phyloP scores from a whole-genome alignment of 1,140 invertebrate genomes.

The Cydia strobilella region DNA sequence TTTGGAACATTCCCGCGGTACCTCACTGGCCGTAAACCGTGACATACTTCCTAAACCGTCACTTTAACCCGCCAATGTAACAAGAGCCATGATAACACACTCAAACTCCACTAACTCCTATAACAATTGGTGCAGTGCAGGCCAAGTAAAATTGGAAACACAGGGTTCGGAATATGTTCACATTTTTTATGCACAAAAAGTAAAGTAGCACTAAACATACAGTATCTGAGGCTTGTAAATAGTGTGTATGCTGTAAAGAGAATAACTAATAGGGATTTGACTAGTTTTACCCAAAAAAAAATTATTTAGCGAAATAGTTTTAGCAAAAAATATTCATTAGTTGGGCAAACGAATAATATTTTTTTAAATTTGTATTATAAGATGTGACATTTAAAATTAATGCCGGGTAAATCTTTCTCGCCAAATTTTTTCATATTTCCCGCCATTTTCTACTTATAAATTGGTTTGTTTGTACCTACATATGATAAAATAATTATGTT shows the following conservation, averaged over 20 bases:
- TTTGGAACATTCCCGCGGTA: neutral
- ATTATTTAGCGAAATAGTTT: too few species aligned
- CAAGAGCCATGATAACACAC: conserved; percentile 7
- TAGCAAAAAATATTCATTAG: too few species aligned
- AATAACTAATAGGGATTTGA: neutral
- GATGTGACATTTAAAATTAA: too few species aligned
- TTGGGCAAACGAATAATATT: too few species aligned
- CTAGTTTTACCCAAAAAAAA: neutral
- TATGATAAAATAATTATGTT: too few species aligned
- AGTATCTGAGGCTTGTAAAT: neutral
- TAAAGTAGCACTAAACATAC: conserved; percentile 20
- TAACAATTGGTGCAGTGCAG: neutral
- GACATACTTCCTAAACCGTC: conserved; percentile 30
- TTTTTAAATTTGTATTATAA: too few species aligned
- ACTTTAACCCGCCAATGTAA: neutral
- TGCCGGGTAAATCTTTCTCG: too few species aligned
- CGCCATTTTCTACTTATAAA: too few species aligned
- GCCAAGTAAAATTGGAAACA: conserved; percentile 9
- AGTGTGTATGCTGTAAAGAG: neutral
- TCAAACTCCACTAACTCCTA: neutral
- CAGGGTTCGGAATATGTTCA: neutral
- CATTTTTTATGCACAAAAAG: conserved; percentile 28
- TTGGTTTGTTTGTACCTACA: too few species aligned
- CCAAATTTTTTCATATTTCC: too few species aligned
- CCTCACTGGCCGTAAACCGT: conserved; percentile 10